Conservation (phyloP, 2,888 invertebrate genomes). For the Pollenia griseotomentosa region DNA sequence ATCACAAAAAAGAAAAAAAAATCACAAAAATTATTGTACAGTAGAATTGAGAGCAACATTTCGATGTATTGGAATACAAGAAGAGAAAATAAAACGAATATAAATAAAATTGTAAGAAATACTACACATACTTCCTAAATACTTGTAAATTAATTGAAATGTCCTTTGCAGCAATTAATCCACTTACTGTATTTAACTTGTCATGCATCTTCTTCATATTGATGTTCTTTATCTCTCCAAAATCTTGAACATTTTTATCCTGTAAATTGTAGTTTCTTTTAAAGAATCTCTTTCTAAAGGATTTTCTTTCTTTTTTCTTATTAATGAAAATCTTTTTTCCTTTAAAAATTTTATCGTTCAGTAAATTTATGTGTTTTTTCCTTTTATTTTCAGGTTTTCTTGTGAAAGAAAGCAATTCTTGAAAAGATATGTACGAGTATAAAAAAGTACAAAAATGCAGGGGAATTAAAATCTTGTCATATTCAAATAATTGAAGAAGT, state of each 20-base stretch:
- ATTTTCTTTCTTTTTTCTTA: constrained; percentile 15
- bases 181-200: constrained; percentile 71
- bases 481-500: constrained; percentile 39
- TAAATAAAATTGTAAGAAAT: constrained; percentile 42
- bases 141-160: constrained; percentile 75
- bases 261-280: constrained; percentile 33
- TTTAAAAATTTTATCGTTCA: constrained; percentile 16
- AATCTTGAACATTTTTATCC: constrained; percentile 19
- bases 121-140: not conserved
- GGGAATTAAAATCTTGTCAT: constrained; percentile 32
- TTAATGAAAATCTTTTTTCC: constrained; percentile 41
- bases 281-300: not conserved
- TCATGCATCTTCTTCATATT: constrained; percentile 57
- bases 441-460: constrained; percentile 10
- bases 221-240: constrained; percentile 19
- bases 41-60: constrained; percentile 5
- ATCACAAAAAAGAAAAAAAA: not conserved
- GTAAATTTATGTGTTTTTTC: constrained; percentile 36
- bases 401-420: not conserved
- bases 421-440: not conserved
- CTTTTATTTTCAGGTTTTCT: not conserved
- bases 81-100: constrained; percentile 1
- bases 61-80: not conserved
- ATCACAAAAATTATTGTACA: not conserved
- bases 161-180: constrained; percentile 77